Evolutionary conservation across 2,797 vertebrate species (phyloP), one percentile per base, ranked within the genome.

Genomic region (Darevskia mixta): DNA sequence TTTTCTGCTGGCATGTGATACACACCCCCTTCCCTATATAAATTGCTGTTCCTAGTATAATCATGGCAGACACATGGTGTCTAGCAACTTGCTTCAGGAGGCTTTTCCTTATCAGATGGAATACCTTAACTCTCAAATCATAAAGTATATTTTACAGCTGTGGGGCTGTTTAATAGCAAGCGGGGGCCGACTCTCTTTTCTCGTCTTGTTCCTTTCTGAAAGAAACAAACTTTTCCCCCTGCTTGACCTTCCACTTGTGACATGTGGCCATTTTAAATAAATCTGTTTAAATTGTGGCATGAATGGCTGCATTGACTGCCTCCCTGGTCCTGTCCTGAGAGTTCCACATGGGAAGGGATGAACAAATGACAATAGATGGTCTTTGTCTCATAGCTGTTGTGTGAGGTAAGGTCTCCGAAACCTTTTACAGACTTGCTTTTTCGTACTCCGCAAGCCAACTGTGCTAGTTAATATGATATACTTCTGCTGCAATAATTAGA

Each of bases 251-350:
- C 77, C 77, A 85, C 86, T 66, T 90, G 0, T 90, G 76, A 87
- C 10, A 87, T 67, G 67, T 11, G 9, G 18, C 17, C 92, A 15
- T 89, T 89, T 95, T 93, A 81, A 93, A 87, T 86, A 92, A 73
- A 86, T 38, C 69, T 91, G 29, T 86, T 94, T 93, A 75, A 91
- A 89, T 61, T 78, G 86, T 45, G 43, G 5, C n/a, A 81, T 75
- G 85, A 96, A 92, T 80, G 29, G 41, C 90, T 43, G 8, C 88
- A 89, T 77, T 90, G 38, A 93, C 89, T 87, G 13, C n/a, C 32
- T 86, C 90, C 69, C 58, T 77, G 61, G 18, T 92, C 72, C 89
- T 82, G 85, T n/a, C 87, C 29, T 89, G 41, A 85, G 71, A 79
- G 32, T 20, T 92, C 79, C 87, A 15, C 58, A 11, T 0, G 4